Evolutionary conservation across 2,888 invertebrate species (phyloP), one percentile per base, ranked within the genome.

Genomic region (Branchellion lobata): DNA sequence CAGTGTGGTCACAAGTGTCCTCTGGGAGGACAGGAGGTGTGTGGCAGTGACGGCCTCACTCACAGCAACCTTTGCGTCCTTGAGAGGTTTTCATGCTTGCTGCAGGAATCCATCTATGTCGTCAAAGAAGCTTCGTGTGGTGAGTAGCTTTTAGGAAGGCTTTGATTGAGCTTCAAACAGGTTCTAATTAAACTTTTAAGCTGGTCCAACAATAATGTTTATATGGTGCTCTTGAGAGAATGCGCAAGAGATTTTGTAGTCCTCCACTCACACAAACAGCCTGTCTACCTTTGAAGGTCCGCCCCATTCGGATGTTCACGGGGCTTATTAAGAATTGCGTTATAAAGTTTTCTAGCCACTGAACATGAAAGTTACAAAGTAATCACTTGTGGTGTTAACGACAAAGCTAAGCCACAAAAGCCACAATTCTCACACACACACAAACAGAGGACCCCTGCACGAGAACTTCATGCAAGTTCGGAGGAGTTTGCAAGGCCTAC

Each of bases 1-100:
- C 61, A 24, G 21, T 57, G 61, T 24, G 21, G 3, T 18, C 21
- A 18, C 3, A 57, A 77, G 57, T 77, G 77, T 33, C n/a, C 65
- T n/a, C 2, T 33, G 53, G 77, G 34, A 11, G 77, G 53, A 14
- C 33, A 57, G 29, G 77, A 24, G 24, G 61, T 77, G 34, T 77
- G 77, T 31, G 77, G 77, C 31, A 61, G 61, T 29, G 77, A 77
- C 34, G 77, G 77, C 18, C 33, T 33, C 5, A 77, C 61, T 1
- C 53, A 77, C 40, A 8, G 18, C 11, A 77, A 65, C 34, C 21
- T 14, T n/a, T 77, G 77, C 29, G 34, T 31, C n/a, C 65, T 77
- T 34, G 53, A 65, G 53, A 77, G 34, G 36, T 33, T 65, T 24
- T 18, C 65, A 21, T 77, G 77, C 29, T 33, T 65, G 29, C 27